Evolutionary conservation across 35 echinoderm and acorn worm species (phyloP).

Genomic region (Antedon bifida): DNA sequence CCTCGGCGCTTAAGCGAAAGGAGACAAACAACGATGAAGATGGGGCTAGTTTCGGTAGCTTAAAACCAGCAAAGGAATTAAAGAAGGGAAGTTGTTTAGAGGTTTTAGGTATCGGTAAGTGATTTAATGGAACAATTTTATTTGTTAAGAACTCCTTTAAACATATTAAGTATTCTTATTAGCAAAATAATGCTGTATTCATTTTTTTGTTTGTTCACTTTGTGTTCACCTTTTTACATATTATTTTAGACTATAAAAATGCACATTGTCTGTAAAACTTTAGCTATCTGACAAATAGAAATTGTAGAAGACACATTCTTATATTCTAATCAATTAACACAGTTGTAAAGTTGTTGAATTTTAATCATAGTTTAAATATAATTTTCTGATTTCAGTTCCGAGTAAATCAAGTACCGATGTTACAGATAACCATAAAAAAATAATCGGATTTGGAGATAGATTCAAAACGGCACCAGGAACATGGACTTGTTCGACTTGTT

Average conservation of each 20-base stretch:
- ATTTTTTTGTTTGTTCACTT: too few relatives aligned
- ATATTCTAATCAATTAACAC: too few relatives aligned
- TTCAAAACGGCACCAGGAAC: background rate
- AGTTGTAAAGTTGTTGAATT: too few relatives aligned
- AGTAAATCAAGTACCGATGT: background rate
- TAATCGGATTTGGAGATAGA: background rate
- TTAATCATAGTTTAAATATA: too few relatives aligned
- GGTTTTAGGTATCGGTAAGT: slow-evolving; percentile 65
- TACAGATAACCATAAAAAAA: background rate
- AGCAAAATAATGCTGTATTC: too few relatives aligned
- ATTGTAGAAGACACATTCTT: too few relatives aligned
- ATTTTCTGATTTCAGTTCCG: background rate
- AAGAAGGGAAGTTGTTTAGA: slow-evolving; percentile 84
- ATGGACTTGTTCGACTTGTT: background rate
- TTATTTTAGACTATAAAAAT: too few relatives aligned
- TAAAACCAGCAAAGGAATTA: slow-evolving; percentile 57
- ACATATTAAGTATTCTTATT: too few relatives aligned
- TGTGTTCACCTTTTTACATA: too few relatives aligned
- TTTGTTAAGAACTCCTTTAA: background rate
- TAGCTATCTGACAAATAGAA: too few relatives aligned
- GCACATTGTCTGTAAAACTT: too few relatives aligned
- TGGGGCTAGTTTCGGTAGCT: slow-evolving; percentile 16
- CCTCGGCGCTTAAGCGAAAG: background rate
- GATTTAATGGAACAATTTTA: background rate
- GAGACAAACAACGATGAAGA: slow-evolving; percentile 15